Base-by-base conservation (phyloP, 37 sponge, comb jelly and placozoan genomes). In the Ephydatia muelleri region DNA sequence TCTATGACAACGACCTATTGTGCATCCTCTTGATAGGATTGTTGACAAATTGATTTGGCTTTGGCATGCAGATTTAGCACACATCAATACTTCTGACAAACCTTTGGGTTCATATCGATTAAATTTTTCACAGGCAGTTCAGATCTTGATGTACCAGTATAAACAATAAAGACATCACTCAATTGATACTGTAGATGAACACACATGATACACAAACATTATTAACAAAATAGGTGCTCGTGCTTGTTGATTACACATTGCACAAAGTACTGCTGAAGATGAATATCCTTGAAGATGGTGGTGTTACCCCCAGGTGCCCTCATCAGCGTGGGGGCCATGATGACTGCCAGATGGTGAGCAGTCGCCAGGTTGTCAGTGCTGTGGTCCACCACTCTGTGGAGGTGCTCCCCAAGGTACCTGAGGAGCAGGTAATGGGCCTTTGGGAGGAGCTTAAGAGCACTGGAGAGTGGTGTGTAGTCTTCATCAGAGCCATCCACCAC, bases 301-400 rank as follows among this genome's bases (percentile, higher is more conserved):
- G 13, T 26, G 8, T 72, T 68, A 2, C 81, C 81, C 8, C 23
- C 27, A 19, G 80, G 75, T 31, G 81, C 25, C 12, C 85, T 73
- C 94, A 93, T 93, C 1, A 93, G 37, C 16, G 94, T 93, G 2
- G 94, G 94, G 30, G 94, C 88, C 84, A 93, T 90, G 21, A 93
- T 85, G 31, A 90, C 91, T n/a, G 94, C 87, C 64, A 93, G 67
- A 68, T 93, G 89, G 25, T 47, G 68, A 26, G 90, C 87, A 38
- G 88, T 73, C 94, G 90, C 90, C 68, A 85, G 87, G 77, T 90
- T 93, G 3, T 40, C 70, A 71, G 38, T 72, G 43, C 84, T 83
- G 4, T 84, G 70, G 6, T 39, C 6, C 3, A 80, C 83, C 31
- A 93, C 79, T 38, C 94, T 81, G 65, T 82, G 40, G 37, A 92